Evolutionary conservation across 2,797 vertebrate species (phyloP).

Genomic region (Orestias chungarensis): DNA sequence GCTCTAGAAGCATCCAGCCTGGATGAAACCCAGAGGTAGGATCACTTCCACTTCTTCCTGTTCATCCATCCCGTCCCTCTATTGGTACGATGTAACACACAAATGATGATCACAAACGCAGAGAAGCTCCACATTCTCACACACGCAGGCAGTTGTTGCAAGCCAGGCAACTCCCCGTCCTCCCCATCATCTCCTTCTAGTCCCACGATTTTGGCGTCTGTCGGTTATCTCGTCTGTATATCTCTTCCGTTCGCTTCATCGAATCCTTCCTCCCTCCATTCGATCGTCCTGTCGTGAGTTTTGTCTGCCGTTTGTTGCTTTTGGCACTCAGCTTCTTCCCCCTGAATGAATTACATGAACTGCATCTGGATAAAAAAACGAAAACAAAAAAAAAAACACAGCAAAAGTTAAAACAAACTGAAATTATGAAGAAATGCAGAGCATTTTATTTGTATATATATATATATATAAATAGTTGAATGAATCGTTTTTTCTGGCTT

Average conservation of each 20-base stretch:
- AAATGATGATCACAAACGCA: constrained; percentile 38
- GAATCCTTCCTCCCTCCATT: constrained; percentile 46
- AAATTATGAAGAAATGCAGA: not conserved
- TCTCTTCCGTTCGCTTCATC: constrained; percentile 45
- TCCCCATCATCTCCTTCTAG: constrained; percentile 35
- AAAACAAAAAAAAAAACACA: not conserved
- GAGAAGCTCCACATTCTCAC: constrained; percentile 39
- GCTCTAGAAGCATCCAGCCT: constrained; percentile 38
- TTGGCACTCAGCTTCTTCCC: constrained; percentile 73
- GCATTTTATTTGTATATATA: not conserved
- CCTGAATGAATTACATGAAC: constrained; percentile 80
- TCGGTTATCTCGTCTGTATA: constrained; percentile 40
- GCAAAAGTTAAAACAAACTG: no score
- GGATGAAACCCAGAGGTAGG: constrained; percentile 48
- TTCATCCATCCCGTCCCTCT: constrained; percentile 36
- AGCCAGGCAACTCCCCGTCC: constrained; percentile 15
- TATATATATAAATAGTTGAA: no score
- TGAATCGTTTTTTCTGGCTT: no score
- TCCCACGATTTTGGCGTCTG: constrained; percentile 44
- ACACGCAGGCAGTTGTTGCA: constrained; percentile 57
- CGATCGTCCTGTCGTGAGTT: constrained; percentile 49
- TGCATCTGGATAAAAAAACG: constrained; percentile 73
- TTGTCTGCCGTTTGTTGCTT: constrained; percentile 63
- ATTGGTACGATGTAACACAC: constrained; percentile 35
- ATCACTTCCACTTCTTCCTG: constrained; percentile 31